A percentile compares a stretch with the other conserved stretches of the same genome.
Conservation (phyloP, 2,113 vertebrate genomes). For the Eurypyga helias region DNA sequence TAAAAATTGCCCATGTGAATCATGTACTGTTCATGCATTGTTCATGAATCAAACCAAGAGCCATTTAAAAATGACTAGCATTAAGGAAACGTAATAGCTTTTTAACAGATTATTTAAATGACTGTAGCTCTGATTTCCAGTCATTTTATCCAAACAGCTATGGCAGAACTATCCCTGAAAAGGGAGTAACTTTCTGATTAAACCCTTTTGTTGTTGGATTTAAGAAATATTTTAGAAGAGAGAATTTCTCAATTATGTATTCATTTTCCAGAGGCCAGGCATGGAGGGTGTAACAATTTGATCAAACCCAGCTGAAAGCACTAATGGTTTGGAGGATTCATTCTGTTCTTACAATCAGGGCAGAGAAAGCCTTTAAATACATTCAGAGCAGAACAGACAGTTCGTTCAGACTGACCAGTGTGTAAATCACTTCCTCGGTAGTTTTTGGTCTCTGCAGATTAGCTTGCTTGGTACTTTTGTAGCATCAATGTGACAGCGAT, state of each 20-base stretch:
- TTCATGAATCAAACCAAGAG: conserved; percentile 60
- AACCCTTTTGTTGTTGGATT: conserved; percentile 59
- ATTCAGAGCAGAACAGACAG: neutral
- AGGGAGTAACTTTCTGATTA: conserved; percentile 52
- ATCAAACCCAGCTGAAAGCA: conserved; percentile 30
- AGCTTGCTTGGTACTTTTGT: neutral
- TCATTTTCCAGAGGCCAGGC: neutral
- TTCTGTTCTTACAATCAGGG: neutral
- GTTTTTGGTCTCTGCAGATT: neutral
- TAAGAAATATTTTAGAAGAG: conserved; percentile 55
- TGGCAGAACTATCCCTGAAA: conserved; percentile 42
- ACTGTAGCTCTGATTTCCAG: conserved; percentile 55
- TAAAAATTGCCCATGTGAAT: conserved; percentile 62
- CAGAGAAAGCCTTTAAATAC: neutral
- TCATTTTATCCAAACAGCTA: conserved; percentile 49
- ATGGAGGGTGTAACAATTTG: neutral
- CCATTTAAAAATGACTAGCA: conserved; percentile 57
- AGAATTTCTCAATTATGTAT: conserved; percentile 54
- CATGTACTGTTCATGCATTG: conserved; percentile 56
- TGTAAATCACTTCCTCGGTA: neutral
- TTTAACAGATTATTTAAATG: conserved; percentile 72
- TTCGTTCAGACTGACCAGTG: neutral
- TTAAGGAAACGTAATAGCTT: conserved; percentile 57
- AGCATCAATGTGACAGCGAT: neutral
- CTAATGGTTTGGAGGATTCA: neutral